Evolutionary conservation across 2,113 vertebrate genomes (phyloP).

Genomic region (Seriola dumerili): DNA sequence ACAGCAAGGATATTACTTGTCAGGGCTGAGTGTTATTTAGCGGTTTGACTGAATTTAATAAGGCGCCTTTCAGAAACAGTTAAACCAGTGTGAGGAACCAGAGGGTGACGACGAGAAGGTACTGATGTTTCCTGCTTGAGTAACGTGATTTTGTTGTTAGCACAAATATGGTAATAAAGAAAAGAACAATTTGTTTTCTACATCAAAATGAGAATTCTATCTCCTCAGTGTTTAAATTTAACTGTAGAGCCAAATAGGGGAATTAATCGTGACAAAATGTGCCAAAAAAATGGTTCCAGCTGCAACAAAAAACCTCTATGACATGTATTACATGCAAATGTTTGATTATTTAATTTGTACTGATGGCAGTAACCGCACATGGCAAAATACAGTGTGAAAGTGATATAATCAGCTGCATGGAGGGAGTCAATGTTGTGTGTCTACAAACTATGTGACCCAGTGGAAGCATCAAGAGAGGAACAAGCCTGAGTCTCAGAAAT

Average conservation of each 20-base stretch:
- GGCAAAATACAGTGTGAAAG: no score
- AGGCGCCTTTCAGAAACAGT: conserved; percentile 7
- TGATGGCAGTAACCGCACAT: background rate
- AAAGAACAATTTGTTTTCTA: background rate
- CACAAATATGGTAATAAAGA: background rate
- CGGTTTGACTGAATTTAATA: conserved; percentile 7
- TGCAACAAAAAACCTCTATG: background rate
- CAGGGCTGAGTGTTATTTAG: background rate
- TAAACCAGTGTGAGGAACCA: background rate
- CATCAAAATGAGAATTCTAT: background rate
- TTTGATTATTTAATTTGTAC: background rate
- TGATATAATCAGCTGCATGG: no score
- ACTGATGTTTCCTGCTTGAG: background rate
- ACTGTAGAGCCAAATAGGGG: background rate
- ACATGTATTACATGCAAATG: background rate
- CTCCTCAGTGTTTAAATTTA: background rate
- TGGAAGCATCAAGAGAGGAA: background rate
- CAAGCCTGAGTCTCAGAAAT: background rate
- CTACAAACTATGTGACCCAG: background rate
- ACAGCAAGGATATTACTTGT: conserved; percentile 1
- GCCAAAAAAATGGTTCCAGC: background rate
- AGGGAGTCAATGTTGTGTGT: background rate
- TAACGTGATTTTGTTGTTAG: background rate
- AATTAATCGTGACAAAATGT: background rate
- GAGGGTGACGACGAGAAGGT: background rate